Base-by-base conservation (phyloP, 2,113 vertebrate genomes). In the Cyanocitta stelleri region DNA sequence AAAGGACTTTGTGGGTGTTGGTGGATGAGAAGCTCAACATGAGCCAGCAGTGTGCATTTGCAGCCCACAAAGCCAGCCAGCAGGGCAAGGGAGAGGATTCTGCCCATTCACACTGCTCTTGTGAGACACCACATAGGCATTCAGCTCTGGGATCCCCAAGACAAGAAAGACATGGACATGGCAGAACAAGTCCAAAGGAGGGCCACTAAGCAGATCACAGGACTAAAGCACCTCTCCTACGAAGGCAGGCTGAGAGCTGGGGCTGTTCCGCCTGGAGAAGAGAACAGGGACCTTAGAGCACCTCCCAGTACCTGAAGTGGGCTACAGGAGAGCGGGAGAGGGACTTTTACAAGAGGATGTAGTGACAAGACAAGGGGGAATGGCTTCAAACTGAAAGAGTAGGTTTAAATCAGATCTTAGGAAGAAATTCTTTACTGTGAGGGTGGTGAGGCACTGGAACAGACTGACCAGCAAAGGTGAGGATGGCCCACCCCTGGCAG, bases 11-110 rank as follows among this genome's bases (percentile, higher is more conserved):
- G 16, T 11, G 11, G 39, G 9, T 59, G 5, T 9, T 46, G 19
- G 29, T n/a, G 39, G 32, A 26, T 39, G 13, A 46, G 33, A 61
- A 74, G 16, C 8, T 59, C 37, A 27, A 52, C 5, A 3, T 39
- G 37, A 67, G 23, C 9, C 1, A 1, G 19, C 52, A 67, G 11
- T 6, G 16, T 46, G 18, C 0, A 1, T 37, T 15, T 43, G 16
- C 37, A 81, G 33, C 37, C 27, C 37, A 29, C 6, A 51, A 43
- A 51, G 21, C 13, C 30, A 37, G 13, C 33, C 61, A 74, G 44
- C 10, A 51, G 27, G 20, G 16, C 23, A 51, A 52, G 44, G 37
- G 52, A 67, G 19, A 13, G 13, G 19, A 89, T 44, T 52, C 27
- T 73, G 37, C 22, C 18, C 52, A 15, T 73, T 43, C 19, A 58